Base-by-base conservation (phyloP, 2,888 invertebrate species). In the Bimastos eiseni region DNA sequence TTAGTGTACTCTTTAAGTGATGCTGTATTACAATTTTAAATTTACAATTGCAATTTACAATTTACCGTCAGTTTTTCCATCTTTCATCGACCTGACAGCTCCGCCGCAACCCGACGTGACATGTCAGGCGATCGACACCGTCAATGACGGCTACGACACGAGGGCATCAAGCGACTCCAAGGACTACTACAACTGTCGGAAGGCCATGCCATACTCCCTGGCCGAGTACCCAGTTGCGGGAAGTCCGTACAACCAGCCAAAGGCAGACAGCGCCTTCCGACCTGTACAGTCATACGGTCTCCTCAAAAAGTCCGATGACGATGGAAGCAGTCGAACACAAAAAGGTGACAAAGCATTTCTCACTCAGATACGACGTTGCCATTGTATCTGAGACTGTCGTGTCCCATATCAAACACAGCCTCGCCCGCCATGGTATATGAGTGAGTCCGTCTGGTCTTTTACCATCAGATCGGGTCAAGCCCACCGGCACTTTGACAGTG, bases 131-230 rank as follows among this genome's bases (percentile, higher is more conserved):
- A 34, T 86, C 21, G 86, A 86, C 37, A 37, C 37, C 6, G 37
- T 37, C 21, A 36, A 34, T 17, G 86, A 86, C 86, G 86, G 86
- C 34, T 86, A 86, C 17, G 37, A 37, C 86, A 86, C 86, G 17
- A 86, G 86, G 34, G 86, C 86, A 24, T 86, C 86, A 36, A 86
- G 37, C 19, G 34, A 34, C 86, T 86, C 86, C 86, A 37, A 34
- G 21, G 86, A 86, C 94, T 97, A 97, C 95, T 96, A 96, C 94
- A 96, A 96, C 94, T 38, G 90, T 89, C 33, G 38, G 5, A 37
- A 34, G 34, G 34, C 36, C 86, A 36, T 37, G 37, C 97, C 98
- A 3, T 98, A 98, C 94, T 98, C 98, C 90, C 98, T 97, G 33
- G 98, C 98, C 36, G 97, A 97, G 91, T 96, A 98, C 92, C 97